Base-by-base conservation (phyloP, 2,797 vertebrate genomes). In the Microhierax caerulescens region DNA sequence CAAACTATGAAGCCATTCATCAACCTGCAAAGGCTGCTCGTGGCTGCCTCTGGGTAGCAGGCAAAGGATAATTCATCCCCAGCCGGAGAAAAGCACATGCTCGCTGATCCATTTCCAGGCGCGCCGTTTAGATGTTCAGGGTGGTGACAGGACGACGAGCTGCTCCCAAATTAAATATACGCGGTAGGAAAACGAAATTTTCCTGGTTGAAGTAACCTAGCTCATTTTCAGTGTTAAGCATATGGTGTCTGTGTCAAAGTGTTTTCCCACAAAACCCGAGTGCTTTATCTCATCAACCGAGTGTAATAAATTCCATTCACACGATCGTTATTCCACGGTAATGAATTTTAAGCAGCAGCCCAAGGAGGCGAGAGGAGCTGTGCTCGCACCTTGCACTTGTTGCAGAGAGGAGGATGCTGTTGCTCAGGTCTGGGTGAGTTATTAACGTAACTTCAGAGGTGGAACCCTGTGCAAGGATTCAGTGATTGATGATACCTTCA, bases 21-120 rank as follows among this genome's bases (percentile, higher is more conserved):
- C 98, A 97, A 88, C 78, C 96, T 78, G 95, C 97, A 93, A 97
- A 98, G 98, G 97, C 97, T 94, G 97, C 97, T 97, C 82, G 51
- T 77, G 94, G 93, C 96, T 97, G 98, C 98, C 97, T 96, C 96
- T 94, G 97, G 97, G 96, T 96, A 98, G 97, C 96, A 92, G 97
- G 91, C 94, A 72, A 95, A 97, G 97, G 98, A 97, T 98, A 98
- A 98, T 98, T 98, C 98, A 98, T 98, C 98, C 98, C 97, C 54
- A 85, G 17, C 95, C 94, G 83, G 84, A 95, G 98, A 90, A 65
- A 90, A 94, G 96, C 98, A 97, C 97, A 79, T 97, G 98, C 96
- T 98, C 97, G 76, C 97, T 89, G 84, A 98, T 98, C 97, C 98
- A 75, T 98, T 97, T 96, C 77, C 85, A 1, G 60, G n/a, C 39